These are phyloP conservation scores for Bettongia penicillata DNA, from an alignment of 2,113 vertebrate species.

Conservation along the genomic window DNA sequence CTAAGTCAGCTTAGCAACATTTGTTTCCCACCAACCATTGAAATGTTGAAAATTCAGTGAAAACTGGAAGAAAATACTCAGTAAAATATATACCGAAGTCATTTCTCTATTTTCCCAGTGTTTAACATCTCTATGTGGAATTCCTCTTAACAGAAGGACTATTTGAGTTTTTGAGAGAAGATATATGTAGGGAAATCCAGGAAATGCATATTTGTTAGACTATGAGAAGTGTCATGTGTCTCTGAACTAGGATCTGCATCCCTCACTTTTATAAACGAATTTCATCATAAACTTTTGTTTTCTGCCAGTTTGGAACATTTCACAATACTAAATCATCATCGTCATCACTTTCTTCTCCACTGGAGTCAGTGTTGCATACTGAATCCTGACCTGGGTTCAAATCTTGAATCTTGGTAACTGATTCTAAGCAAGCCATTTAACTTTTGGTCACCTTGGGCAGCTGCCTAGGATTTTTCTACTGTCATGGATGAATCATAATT, in stretches of 20 bases:
- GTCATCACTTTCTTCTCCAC: background rate
- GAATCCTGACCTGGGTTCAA: background rate
- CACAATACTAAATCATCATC: constrained; percentile 1
- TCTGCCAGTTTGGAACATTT: constrained; percentile 38
- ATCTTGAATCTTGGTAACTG: background rate
- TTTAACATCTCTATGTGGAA: rapidly evolving
- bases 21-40: background rate
- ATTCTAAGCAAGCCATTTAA: background rate
- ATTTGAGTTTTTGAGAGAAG: background rate
- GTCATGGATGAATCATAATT: background rate
- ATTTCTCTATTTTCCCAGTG: background rate
- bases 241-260: background rate
- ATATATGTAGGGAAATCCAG: background rate
- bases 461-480: background rate
- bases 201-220: no score
- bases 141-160: background rate
- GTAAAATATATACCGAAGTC: background rate
- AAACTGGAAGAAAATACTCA: background rate
- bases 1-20: constrained; percentile 21
- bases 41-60: constrained; percentile 31
- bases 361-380: background rate
- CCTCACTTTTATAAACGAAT: constrained; percentile 30
- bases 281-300: constrained; percentile 21
- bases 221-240: background rate
- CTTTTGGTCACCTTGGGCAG: background rate